Percentiles rank a stretch among this genome's conserved stretches.
Evolutionary conservation across 2,797 vertebrate species (phyloP).

Genomic region (Podarcis siculus): DNA sequence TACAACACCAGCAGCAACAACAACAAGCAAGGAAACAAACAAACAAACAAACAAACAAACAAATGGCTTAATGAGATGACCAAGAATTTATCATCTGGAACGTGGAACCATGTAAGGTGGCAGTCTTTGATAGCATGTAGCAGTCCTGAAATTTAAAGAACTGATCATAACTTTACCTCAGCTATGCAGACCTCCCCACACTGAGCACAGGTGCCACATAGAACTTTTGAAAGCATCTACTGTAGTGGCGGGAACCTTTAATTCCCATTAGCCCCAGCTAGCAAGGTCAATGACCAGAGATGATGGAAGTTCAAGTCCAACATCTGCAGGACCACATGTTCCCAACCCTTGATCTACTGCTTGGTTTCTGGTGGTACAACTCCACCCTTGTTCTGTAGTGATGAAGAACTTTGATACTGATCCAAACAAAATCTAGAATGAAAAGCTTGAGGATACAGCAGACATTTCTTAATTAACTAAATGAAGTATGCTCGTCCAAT

Average conservation of each 20-base stretch:
- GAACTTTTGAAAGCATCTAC: neutral
- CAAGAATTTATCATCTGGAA: neutral
- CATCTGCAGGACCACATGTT: no score
- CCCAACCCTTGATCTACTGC: neutral
- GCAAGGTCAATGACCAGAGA: neutral
- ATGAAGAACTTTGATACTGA: neutral
- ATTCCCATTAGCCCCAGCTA: neutral
- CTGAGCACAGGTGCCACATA: neutral
- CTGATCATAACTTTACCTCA: neutral
- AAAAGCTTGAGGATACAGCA: neutral
- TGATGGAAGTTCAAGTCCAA: neutral
- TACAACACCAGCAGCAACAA: no score
- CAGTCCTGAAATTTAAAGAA: neutral
- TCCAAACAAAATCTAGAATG: constrained; percentile 8
- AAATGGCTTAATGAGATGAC: neutral
- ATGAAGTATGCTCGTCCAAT: neutral
- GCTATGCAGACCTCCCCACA: neutral
- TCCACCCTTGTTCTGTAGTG: neutral
- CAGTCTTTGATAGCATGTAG: neutral
- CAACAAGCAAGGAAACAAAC: no score
- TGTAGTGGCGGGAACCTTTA: neutral
- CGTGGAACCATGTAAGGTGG: neutral
- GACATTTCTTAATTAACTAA: constrained; percentile 11
- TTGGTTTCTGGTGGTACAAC: neutral
- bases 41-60: no score